Evolutionary conservation across 2,888 invertebrate genomes (phyloP).

Genomic region (Anthophora plumipes): DNA sequence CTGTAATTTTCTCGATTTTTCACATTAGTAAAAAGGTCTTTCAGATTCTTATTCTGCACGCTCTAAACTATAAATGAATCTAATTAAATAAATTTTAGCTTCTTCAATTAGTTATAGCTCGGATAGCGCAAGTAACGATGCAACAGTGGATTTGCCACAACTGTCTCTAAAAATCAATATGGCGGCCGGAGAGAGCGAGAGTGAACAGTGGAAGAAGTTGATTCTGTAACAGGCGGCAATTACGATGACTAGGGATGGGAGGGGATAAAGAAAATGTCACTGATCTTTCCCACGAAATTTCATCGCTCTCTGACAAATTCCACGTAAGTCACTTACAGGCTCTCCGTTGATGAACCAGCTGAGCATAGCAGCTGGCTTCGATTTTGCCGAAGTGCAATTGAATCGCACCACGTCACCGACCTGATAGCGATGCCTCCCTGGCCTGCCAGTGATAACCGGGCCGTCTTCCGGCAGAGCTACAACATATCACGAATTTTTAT

Average conservation of each 20-base stretch:
- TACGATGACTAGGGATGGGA: not conserved
- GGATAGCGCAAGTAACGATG: too few relatives aligned
- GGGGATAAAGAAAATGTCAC: not conserved
- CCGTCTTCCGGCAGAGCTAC: slow-evolving; percentile 92
- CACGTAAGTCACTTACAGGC: slow-evolving; percentile 84
- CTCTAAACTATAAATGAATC: too few relatives aligned
- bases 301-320: slow-evolving; percentile 9
- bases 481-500: slow-evolving; percentile 36
- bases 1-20: too few relatives aligned
- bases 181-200: too few relatives aligned
- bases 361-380: slow-evolving; percentile 92
- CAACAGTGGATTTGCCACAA: not conserved
- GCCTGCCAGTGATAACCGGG: slow-evolving; percentile 90
- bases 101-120: too few relatives aligned
- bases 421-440: slow-evolving; percentile 91
- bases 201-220: not conserved
- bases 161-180: slow-evolving; percentile 13
- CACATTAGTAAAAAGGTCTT: too few relatives aligned
- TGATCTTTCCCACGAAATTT: slow-evolving; percentile 23
- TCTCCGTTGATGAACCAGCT: slow-evolving; percentile 96
- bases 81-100: too few relatives aligned
- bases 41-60: too few relatives aligned
- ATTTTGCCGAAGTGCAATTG: slow-evolving; percentile 93
- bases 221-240: not conserved
- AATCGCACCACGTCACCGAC: slow-evolving; percentile 92